Percentiles rank a stretch among this genome's conserved stretches.
phyloP scores from a whole-genome alignment of 2,888 invertebrate genomes.

The Disparrhopalites patrizii region DNA sequence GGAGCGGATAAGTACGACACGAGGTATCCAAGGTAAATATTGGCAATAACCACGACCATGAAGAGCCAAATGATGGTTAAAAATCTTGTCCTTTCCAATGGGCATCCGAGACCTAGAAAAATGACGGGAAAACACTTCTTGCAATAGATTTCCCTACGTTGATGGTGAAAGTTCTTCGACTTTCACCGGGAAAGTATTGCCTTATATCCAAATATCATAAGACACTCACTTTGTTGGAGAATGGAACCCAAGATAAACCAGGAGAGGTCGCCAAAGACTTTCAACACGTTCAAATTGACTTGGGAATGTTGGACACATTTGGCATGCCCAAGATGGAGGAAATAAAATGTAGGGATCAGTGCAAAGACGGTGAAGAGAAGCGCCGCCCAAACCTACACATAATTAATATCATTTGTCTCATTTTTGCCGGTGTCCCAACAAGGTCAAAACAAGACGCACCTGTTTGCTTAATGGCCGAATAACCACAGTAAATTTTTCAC shows the following conservation, averaged over 20 bases:
- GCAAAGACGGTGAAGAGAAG: slow-evolving; percentile 38
- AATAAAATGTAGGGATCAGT: slow-evolving; percentile 41
- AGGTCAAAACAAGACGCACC: slow-evolving; percentile 23
- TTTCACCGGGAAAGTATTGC: too few species aligned
- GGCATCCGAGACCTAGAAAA: slow-evolving; percentile 40
- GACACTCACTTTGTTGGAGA: slow-evolving; percentile 45
- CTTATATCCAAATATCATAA: too few species aligned
- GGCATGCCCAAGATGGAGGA: slow-evolving; percentile 33
- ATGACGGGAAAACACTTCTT: background rate
- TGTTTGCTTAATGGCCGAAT: slow-evolving; percentile 41
- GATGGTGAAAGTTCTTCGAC: background rate
- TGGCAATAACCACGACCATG: slow-evolving; percentile 41
- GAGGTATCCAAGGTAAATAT: slow-evolving; percentile 46
- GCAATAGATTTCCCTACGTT: too few species aligned
- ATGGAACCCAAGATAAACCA: slow-evolving; percentile 46
- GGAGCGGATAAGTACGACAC: slow-evolving; percentile 46
- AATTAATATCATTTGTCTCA: too few species aligned
- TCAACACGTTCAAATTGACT: background rate
- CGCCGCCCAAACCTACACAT: slow-evolving; percentile 41
- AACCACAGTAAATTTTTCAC: slow-evolving; percentile 43
- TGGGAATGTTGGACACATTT: background rate
- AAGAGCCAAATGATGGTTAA: slow-evolving; percentile 45
- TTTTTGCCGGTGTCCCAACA: too few species aligned
- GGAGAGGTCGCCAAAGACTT: slow-evolving; percentile 29
- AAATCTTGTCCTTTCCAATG: slow-evolving; percentile 41